phyloP scores from a whole-genome alignment of 1,140 invertebrate genomes.

The Rhagoletis zephyria region DNA sequence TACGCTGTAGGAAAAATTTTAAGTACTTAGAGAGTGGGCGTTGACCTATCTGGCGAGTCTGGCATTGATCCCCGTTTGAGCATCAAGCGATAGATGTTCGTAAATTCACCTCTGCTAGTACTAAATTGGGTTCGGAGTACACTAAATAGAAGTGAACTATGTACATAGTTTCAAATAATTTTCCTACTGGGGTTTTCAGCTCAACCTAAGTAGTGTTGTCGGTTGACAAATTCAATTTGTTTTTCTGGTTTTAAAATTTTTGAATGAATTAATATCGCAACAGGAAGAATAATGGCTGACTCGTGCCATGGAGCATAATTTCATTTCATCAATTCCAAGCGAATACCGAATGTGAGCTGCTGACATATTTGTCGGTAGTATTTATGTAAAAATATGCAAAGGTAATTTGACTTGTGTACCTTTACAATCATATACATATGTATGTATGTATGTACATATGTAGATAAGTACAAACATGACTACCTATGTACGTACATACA shows the following conservation, averaged over 20 bases:
- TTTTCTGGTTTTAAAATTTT: slow-evolving; percentile 37
- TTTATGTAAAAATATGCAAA: background rate
- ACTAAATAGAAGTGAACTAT: too few species aligned
- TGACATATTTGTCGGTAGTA: background rate
- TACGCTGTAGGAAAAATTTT: too few species aligned
- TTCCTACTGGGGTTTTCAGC: background rate
- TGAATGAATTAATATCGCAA: slow-evolving; percentile 24
- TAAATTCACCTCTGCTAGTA: too few species aligned
- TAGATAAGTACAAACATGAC: too few species aligned
- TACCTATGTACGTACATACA: background rate
- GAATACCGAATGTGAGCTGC: background rate
- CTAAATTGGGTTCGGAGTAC: too few species aligned
- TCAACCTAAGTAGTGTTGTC: background rate
- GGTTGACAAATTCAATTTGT: slow-evolving; percentile 40
- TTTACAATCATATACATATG: background rate
- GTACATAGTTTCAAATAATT: too few species aligned
- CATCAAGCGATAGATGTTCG: too few species aligned
- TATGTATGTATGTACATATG: background rate
- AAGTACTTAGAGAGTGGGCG: too few species aligned
- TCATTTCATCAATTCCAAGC: background rate
- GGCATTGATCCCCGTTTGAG: too few species aligned
- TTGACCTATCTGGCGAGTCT: too few species aligned
- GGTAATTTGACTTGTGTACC: too few species aligned
- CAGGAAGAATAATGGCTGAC: slow-evolving; percentile 17
- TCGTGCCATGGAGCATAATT: slow-evolving; percentile 38